Evolutionary conservation across 2,888 invertebrate species (phyloP).

Genomic region (Cryptocheilus praepositus): DNA sequence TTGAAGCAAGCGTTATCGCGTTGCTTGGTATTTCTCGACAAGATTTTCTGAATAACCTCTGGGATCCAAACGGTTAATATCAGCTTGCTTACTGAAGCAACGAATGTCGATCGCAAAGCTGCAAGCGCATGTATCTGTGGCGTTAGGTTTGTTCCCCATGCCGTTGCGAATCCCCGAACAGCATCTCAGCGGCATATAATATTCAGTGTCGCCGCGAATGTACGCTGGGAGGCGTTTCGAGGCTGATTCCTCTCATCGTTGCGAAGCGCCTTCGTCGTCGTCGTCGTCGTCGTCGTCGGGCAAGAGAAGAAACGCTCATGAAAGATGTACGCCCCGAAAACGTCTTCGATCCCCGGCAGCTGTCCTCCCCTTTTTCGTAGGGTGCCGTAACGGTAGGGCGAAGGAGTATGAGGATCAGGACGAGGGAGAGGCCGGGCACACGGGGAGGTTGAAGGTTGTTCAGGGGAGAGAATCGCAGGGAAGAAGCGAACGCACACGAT

Average conservation of each 20-base stretch:
- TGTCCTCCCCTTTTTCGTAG: constrained; percentile 38
- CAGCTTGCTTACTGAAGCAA: no score
- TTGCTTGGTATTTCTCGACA: no score
- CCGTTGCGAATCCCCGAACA: no score
- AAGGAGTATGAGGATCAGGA: not conserved
- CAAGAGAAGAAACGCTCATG: constrained; percentile 47
- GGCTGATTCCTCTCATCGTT: not conserved
- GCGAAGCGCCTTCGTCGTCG: constrained; percentile 7
- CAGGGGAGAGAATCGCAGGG: constrained; percentile 31
- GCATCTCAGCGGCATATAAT: no score
- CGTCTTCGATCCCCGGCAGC: constrained; percentile 50
- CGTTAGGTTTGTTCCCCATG: no score
- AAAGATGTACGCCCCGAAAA: constrained; percentile 55
- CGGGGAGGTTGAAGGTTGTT: not conserved
- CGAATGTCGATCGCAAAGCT: no score
- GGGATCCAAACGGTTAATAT: no score
- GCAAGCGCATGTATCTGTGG: no score
- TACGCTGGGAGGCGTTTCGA: no score
- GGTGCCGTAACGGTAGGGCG: constrained; percentile 31
- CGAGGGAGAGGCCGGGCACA: not conserved
- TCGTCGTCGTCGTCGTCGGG: constrained; percentile 10
- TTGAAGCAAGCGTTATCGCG: no score
- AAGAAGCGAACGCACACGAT: constrained; percentile 55
- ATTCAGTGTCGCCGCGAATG: constrained; percentile 1
- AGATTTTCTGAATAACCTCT: no score